phyloP scores from a whole-genome alignment of 2,113 vertebrate species.

The Rhineura floridana region DNA sequence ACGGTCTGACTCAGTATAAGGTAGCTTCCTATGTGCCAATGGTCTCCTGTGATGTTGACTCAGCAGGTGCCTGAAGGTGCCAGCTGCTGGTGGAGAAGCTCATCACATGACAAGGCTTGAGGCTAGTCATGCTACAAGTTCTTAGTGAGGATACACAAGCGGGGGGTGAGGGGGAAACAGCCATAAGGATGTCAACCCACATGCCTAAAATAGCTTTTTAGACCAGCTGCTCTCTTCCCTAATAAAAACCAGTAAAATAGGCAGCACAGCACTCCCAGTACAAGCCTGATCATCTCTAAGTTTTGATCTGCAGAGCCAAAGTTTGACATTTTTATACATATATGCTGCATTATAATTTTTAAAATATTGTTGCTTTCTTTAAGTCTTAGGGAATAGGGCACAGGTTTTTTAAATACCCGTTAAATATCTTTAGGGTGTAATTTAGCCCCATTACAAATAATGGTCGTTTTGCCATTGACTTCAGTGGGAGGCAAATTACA shows the following conservation, averaged over 20 bases:
- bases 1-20: too few relatives aligned
- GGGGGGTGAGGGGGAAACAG: too few relatives aligned
- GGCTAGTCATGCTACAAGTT: too few relatives aligned
- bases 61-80: too few relatives aligned
- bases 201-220: not conserved
- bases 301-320: not conserved
- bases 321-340: not conserved
- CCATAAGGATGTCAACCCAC: too few relatives aligned
- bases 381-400: not conserved
- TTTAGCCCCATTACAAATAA: not conserved
- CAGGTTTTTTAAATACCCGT: not conserved
- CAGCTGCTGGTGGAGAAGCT: too few relatives aligned
- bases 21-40: too few relatives aligned
- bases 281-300: not conserved
- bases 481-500: slow-evolving; percentile 50
- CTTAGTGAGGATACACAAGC: too few relatives aligned
- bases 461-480: not conserved
- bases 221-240: not conserved
- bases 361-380: not conserved
- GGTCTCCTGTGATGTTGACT: too few relatives aligned
- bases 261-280: too few relatives aligned
- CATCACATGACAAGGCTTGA: too few relatives aligned
- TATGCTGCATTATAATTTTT: too few relatives aligned
- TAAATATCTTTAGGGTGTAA: not conserved
- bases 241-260: not conserved